Evolutionary conservation across 2,888 invertebrate genomes (phyloP), one percentile per base, ranked within the genome.

Genomic region (Morpho deidamia): DNA sequence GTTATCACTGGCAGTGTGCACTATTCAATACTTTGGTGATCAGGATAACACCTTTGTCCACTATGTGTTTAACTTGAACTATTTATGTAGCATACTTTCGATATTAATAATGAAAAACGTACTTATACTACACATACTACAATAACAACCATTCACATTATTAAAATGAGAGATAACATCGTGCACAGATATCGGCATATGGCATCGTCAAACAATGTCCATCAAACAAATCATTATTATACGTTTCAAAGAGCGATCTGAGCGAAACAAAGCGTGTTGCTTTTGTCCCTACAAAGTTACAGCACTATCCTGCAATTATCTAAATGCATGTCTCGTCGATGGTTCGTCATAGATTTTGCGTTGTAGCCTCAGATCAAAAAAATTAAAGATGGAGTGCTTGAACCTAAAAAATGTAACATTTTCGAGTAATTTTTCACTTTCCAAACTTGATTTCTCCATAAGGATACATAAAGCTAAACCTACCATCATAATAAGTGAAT

Each of bases 301-400:
- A 63, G 65, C 68, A 71, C 77, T 78, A 79, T 81, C 77, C 81
- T 69, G 78, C 81, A 83, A 86, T 87, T 84, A 87, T 86, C 84
- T 83, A 84, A 86, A 86, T 87, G 84, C 74, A 68, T 70, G 63
- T 68, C 65, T 64, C 68, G 61, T 52, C 52, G 50, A 54, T 51
- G 53, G 38, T 39, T 55, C 38, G 37, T 44, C 55, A 57, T 34
- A 50, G 52, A 57, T 49, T 54, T 38, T 48, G 47, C 33, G 33
- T 42, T 43, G 35, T 52, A 23, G 5, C 2, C 23, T 23, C 23
- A 23, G 23, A 23, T 1, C 23, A 5, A 23, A 23, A 23, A 23
- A 23, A 23, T 5, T 1, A 23, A 23, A 23, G 23, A 23, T 23
- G 23, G 23, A n/a, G n/a, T n/a, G n/a, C n/a, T n/a, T n/a, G n/a